These are phyloP conservation scores for Lacerta viridis DNA, from an alignment of 2,797 vertebrate species.

Conservation along the genomic window DNA sequence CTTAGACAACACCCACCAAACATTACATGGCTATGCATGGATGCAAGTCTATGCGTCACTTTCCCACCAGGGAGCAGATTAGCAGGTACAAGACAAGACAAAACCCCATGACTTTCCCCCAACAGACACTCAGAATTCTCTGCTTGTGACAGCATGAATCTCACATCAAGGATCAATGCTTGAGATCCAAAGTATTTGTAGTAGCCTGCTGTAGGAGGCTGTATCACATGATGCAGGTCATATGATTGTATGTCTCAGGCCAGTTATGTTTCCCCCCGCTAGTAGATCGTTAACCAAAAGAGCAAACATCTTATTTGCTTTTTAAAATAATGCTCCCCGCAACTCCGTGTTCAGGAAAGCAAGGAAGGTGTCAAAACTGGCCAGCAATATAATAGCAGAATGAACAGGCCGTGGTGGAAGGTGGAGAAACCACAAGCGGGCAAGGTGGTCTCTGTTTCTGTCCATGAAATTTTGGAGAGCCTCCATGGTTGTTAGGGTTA, in stretches of 20 bases:
- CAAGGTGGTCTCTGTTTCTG: background rate
- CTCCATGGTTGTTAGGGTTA: background rate
- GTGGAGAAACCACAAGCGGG: background rate
- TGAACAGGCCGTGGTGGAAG: background rate
- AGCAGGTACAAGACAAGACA: too few species aligned
- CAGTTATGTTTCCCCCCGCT: too few species aligned
- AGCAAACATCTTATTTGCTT: background rate
- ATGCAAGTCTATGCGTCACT: fast-evolving
- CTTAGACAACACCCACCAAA: too few species aligned
- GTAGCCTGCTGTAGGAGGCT: background rate
- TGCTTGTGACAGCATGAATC: background rate
- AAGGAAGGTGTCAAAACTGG: background rate
- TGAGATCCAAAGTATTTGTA: background rate
- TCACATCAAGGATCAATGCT: background rate
- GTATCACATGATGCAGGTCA: background rate
- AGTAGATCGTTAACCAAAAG: background rate
- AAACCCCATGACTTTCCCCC: too few species aligned
- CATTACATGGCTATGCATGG: background rate
- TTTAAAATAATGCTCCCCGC: background rate
- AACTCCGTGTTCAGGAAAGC: too few species aligned
- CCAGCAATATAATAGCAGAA: background rate
- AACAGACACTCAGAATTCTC: background rate
- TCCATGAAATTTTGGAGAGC: background rate
- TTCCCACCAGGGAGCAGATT: background rate
- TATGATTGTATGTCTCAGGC: background rate